Base-by-base conservation (phyloP, 2,797 vertebrate species). In the Eleutherodactylus coqui region DNA sequence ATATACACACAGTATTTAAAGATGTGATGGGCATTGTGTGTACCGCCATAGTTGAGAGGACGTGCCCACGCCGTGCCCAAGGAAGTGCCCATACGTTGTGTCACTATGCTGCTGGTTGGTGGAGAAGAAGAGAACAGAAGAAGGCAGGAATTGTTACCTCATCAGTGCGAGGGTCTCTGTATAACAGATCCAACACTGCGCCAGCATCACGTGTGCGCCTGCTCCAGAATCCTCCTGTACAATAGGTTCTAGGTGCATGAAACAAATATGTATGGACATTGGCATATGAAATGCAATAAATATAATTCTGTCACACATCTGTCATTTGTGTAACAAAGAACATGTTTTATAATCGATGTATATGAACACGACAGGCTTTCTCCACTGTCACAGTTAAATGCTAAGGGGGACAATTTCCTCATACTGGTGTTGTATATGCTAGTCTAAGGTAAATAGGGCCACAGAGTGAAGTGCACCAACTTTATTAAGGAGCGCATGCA, bases 261-360 rank as follows among this genome's bases (percentile, higher is more conserved):
- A 96, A 96, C 96, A 95, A 95, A 96, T 95, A 58, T 96, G 95
- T 96, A 96, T 96, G 96, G 95, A 97, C 95, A 96, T 96, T 89
- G 92, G 96, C 95, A 95, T 96, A 97, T 97, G 96, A 96, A 96
- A 95, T 95, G 95, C 96, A 96, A 96, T 96, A 96, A 97, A 96
- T 95, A 83, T 87, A 72, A 83, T 79, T 83, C 38, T 79, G 75
- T 73, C 81, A 79, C 80, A 83, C 21, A 38, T 67, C 43, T 85
- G 62, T 29, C 58, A 85, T 36, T 64, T 79, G 75, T 79, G 49
- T 85, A 85, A 85, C 47, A 34, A 24, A 70, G n/a, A 75, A 73
- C 41, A 17, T 10, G 19, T 69, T 36, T 62, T 29, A 4, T 62
- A 62, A 11, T 32, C 10, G 32, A 16, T 32, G 16, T 36, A 67